Evolutionary conservation across 2,113 vertebrate species (phyloP).

Genomic region (Ammospiza caudacuta): DNA sequence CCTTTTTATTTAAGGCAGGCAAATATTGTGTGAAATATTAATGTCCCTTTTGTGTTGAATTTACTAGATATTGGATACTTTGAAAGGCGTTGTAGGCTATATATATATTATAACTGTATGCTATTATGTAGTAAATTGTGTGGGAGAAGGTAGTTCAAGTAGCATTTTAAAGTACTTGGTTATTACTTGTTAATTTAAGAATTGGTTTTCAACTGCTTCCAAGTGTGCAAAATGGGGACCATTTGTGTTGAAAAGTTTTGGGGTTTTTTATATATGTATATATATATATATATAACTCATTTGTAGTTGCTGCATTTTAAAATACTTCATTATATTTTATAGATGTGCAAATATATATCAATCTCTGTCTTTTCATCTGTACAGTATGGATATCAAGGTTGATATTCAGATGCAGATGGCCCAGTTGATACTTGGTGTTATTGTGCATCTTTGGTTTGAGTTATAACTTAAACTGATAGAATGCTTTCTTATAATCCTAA

Average conservation of each 20-base stretch:
- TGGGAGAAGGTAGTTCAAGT: background rate
- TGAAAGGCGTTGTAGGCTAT: background rate
- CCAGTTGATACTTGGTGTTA: background rate
- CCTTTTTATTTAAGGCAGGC: background rate
- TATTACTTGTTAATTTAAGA: background rate
- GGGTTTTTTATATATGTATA: background rate
- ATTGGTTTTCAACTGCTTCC: background rate
- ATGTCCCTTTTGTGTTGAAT: background rate
- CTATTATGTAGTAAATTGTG: background rate
- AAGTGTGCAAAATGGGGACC: background rate
- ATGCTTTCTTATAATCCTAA: background rate
- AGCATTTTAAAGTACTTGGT: background rate
- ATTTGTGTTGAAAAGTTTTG: background rate
- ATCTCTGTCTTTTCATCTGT: background rate
- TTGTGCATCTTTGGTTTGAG: background rate
- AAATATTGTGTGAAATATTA: background rate
- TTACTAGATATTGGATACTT: background rate
- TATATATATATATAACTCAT: background rate
- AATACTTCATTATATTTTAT: background rate
- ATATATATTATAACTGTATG: background rate
- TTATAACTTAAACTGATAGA: background rate
- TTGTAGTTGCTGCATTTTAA: background rate
- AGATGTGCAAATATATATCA: background rate
- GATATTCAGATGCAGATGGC: background rate
- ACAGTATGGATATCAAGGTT: background rate